A percentile compares a stretch with the other conserved stretches of the same genome.
Conservation (phyloP, 2,797 vertebrate species). For the Aplochiton taeniatus region DNA sequence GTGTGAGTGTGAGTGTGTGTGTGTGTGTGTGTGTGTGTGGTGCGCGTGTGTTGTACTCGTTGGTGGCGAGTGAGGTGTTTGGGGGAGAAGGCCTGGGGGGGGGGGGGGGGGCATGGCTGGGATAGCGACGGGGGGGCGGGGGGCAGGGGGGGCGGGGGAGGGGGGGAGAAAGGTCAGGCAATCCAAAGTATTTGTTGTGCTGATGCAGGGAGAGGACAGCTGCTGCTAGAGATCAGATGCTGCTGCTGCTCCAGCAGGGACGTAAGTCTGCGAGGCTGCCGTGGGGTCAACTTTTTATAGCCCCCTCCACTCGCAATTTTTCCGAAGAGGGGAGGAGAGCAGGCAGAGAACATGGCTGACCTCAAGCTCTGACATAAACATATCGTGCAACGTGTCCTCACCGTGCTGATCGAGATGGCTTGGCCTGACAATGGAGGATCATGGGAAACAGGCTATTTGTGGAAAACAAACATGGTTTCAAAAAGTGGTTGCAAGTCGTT, state of each 20-base stretch:
- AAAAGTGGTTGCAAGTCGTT: neutral
- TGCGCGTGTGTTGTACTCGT: conserved; percentile 23
- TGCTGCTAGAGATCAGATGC: conserved; percentile 78
- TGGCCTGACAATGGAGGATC: conserved; percentile 7
- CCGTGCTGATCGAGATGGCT: conserved; percentile 6
- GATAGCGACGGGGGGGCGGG: conserved; percentile 72
- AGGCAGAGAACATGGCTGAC: conserved; percentile 41
- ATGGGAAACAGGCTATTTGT: conserved; percentile 21
- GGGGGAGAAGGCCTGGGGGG: conserved; percentile 27
- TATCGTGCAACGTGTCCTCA: conserved; percentile 32
- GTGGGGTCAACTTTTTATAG: conserved; percentile 82
- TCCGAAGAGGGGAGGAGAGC: conserved; percentile 57
- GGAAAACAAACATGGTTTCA: neutral
- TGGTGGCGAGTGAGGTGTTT: conserved; percentile 3
- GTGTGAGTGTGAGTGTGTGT: conserved; percentile 13
- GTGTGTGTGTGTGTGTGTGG: conserved; percentile 6
- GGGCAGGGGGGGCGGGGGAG: conserved; percentile 58
- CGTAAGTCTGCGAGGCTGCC: conserved; percentile 61
- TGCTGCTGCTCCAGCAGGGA: conserved; percentile 65
- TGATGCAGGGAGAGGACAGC: conserved; percentile 83
- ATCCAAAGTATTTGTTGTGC: conserved; percentile 84
- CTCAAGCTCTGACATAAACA: conserved; percentile 62
- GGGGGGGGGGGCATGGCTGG: conserved; percentile 56
- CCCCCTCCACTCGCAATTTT: conserved; percentile 61
- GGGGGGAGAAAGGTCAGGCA: conserved; percentile 82